Percentiles rank a stretch among this genome's conserved stretches.
These are phyloP conservation scores for Leucophora obtusa DNA, from an alignment of 2,888 invertebrate species.

Conservation along the genomic window DNA sequence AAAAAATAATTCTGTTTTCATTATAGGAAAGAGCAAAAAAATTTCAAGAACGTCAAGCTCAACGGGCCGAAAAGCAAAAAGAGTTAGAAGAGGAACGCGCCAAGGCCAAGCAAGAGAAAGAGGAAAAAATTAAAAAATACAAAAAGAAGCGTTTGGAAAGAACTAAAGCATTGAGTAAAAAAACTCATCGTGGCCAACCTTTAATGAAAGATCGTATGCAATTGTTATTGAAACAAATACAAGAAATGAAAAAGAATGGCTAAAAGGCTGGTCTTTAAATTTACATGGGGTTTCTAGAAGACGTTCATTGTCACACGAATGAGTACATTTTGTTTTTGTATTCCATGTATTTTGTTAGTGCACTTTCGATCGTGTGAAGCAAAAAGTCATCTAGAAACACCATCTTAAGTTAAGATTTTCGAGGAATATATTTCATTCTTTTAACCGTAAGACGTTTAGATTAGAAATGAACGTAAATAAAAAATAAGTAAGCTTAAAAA, in stretches of 20 bases:
- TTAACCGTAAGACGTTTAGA: no score
- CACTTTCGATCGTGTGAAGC: no score
- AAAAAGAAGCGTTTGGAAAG: conserved; percentile 85
- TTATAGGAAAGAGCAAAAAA: conserved; percentile 56
- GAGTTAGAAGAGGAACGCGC: conserved; percentile 79
- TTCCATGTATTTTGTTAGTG: no score
- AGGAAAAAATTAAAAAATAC: conserved; percentile 83
- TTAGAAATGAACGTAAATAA: no score
- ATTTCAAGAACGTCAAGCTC: conserved; percentile 51
- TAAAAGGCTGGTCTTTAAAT: background rate
- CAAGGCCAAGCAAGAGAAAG: conserved; percentile 73
- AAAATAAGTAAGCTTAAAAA: no score
- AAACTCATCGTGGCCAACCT: conserved; percentile 90
- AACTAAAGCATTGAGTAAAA: conserved; percentile 86
- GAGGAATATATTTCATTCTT: no score
- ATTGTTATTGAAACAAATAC: conserved; percentile 87
- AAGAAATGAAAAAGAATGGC: conserved; percentile 77
- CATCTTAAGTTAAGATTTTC: no score
- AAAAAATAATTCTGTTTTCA: background rate
- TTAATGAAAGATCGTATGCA: conserved; percentile 90
- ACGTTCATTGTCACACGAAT: no score
- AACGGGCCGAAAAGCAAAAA: conserved; percentile 53
- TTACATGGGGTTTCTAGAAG: no score
- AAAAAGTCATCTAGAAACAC: no score
- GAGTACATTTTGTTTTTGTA: no score